A percentile compares a stretch with the other conserved stretches of the same genome.
Conservation (phyloP, 2,797 vertebrate species). For the Phrynocephalus guinanensis region DNA sequence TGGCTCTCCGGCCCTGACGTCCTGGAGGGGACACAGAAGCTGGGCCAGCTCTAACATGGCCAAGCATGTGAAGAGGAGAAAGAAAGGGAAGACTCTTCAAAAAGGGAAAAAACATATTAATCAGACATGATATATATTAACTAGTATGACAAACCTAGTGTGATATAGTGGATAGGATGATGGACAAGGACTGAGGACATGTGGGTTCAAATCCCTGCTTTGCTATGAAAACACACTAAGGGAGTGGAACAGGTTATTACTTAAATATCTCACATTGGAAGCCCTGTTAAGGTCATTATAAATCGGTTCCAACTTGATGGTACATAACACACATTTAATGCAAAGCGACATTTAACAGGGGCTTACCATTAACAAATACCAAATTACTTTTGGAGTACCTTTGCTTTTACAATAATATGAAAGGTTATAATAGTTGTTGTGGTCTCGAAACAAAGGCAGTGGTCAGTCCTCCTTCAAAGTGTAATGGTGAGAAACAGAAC, state of each 20-base stretch:
- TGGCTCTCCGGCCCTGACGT: no score
- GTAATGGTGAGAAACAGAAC: background rate
- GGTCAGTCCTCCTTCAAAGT: no score
- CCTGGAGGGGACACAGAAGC: no score
- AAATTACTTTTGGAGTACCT: background rate
- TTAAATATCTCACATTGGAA: no score
- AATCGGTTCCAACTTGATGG: no score
- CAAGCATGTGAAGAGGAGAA: background rate
- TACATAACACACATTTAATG: background rate
- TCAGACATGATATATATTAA: background rate
- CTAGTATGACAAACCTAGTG: background rate
- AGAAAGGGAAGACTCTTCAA: background rate
- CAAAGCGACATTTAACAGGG: background rate
- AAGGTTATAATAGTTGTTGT: background rate
- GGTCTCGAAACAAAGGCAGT: fast-evolving
- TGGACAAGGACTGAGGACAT: no score
- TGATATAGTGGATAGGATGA: no score
- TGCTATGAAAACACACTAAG: no score
- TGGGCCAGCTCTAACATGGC: no score
- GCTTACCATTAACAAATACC: fast-evolving
- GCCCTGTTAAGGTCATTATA: no score
- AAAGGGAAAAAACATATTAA: background rate
- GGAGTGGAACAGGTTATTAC: no score
- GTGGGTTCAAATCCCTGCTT: no score
- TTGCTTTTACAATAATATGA: background rate